A percentile compares a stretch with the other conserved stretches of the same genome.
Conservation (phyloP, 2,888 invertebrate species). For the Alviniconcha strummeri region DNA sequence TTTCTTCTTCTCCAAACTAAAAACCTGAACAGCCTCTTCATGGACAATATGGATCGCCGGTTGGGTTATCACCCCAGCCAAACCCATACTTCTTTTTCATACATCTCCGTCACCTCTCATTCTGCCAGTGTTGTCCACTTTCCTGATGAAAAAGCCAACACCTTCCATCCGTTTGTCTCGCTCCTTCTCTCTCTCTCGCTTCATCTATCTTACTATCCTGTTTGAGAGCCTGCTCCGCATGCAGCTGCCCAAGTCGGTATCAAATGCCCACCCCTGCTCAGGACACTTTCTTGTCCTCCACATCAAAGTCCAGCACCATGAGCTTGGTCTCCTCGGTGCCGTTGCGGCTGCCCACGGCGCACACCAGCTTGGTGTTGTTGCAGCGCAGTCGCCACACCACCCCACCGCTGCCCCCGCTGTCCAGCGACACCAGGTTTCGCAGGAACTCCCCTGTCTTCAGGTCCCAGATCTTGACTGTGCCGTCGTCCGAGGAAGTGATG, state of each 20-base stretch:
- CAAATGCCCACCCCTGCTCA: background rate
- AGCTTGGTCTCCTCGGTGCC: slow-evolving; percentile 99
- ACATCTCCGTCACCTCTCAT: too few species aligned
- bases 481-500: slow-evolving; percentile 99
- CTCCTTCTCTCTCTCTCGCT: background rate
- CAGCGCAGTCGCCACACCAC: slow-evolving; percentile 98
- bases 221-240: background rate
- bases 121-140: too few species aligned
- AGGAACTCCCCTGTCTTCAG: slow-evolving; percentile 95
- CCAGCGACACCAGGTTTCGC: slow-evolving; percentile 93
- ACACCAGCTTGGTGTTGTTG: slow-evolving; percentile 96
- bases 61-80: too few species aligned
- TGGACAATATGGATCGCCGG: too few species aligned
- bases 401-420: slow-evolving; percentile 96
- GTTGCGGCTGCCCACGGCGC: slow-evolving; percentile 98
- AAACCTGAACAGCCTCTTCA: too few species aligned
- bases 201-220: background rate
- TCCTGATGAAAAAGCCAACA: too few species aligned
- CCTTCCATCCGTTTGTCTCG: background rate
- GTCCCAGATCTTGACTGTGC: slow-evolving; percentile 99
- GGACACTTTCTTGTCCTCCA: slow-evolving; percentile 72
- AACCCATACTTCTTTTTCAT: too few species aligned
- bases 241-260: background rate
- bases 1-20: too few species aligned
- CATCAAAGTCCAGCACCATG: slow-evolving; percentile 96